Percentiles rank a stretch among this genome's conserved stretches.
These are phyloP conservation scores for Formica aserva DNA, from an alignment of 2,888 invertebrate genomes.

Conservation along the genomic window DNA sequence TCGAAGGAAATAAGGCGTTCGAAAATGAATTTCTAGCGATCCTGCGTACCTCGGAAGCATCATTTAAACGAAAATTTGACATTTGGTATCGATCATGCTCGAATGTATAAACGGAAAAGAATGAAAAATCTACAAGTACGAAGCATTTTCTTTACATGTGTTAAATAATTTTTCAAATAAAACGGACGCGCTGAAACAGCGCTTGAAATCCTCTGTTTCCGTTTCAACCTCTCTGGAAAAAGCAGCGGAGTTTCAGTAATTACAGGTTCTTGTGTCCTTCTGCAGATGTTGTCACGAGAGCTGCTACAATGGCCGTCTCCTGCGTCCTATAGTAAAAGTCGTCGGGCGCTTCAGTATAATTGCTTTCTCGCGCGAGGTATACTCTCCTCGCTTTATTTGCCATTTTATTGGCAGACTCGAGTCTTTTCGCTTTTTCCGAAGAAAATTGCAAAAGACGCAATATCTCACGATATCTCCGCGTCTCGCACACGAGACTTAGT, in stretches of 20 bases:
- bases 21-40: slow-evolving; percentile 30
- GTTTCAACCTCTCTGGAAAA: not conserved
- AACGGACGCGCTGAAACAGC: not conserved
- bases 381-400: slow-evolving; percentile 10
- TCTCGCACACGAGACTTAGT: not conserved
- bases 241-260: slow-evolving; percentile 21
- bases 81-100: not conserved
- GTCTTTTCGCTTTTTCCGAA: not conserved
- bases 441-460: slow-evolving; percentile 26
- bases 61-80: not conserved
- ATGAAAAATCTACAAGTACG: not conserved
- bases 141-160: not conserved
- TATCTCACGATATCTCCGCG: not conserved
- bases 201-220: not conserved
- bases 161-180: slow-evolving; percentile 22
- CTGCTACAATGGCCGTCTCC: slow-evolving; percentile 7
- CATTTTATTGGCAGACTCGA: slow-evolving; percentile 13
- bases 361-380: slow-evolving; percentile 30
- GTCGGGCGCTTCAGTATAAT: slow-evolving; percentile 12
- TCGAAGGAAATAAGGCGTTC: slow-evolving; percentile 33
- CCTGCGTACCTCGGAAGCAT: not conserved
- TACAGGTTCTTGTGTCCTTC: slow-evolving; percentile 31
- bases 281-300: slow-evolving; percentile 32
- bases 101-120: not conserved
- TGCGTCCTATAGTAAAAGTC: slow-evolving; percentile 23